Evolutionary conservation across 37 sponge, comb jelly and placozoan species (phyloP), one percentile per base, ranked within the genome.

Genomic region (Amphimedon queenslandica): DNA sequence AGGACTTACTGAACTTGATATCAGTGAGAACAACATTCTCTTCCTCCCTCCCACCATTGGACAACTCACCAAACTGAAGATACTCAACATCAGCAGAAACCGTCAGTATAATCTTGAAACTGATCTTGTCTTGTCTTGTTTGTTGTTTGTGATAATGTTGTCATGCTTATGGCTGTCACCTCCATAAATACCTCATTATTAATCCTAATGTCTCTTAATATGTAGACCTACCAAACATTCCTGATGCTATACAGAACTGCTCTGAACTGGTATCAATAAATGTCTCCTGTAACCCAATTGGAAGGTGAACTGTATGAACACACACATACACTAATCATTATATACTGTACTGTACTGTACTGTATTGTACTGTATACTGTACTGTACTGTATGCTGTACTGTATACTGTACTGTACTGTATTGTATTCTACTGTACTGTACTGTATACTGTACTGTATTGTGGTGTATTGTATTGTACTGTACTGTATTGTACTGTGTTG

Each of bases 21-120:
- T 91, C 16, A 86, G 87, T 66, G 87, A 86, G 69, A 91, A 91
- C 69, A 68, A 82, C 30, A 2, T 91, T 23, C 58, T 86, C 27
- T 86, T 79, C 24, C 76, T 91, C 34, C 84, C 92, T 18, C 83
- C 83, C 11, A 55, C 66, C 4, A 86, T 91, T 42, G 79, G 75
- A 34, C 57, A 74, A 8, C 75, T 66, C 41, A 68, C 16, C 24
- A 60, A 13, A 30, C 75, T 66, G 60, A 78, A 68, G 47, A 39
- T 58, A 24, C 71, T 82, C 37, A 71, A 83, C 76, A 30, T 82
- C 72, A 79, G 89, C 84, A 82, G 73, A 36, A 88, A 82, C 61
- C 40, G 89, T 82, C 39, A 77, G 88, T 55, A 63, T 0, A 3
- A 0, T 4, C 13, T 18, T 47, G 13, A 8, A 8, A 18, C 53